Evolutionary conservation across 2,113 vertebrate genomes (phyloP).

Genomic region (Xenopus laevis): DNA sequence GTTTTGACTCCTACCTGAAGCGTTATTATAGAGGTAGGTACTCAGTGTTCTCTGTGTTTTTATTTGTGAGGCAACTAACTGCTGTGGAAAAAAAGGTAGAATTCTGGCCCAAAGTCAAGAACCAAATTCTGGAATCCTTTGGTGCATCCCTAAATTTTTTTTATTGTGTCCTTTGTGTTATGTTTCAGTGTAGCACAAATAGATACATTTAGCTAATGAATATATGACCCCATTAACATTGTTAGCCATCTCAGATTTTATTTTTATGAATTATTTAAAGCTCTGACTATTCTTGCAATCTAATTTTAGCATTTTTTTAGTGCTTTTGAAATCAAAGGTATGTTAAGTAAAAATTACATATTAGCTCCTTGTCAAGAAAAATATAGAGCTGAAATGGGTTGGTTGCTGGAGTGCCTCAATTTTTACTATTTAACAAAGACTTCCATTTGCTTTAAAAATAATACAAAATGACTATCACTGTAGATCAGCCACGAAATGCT

Average conservation of each 20-base stretch:
- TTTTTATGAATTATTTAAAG: neutral
- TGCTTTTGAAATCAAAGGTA: neutral
- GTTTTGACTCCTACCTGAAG: slow-evolving; percentile 19
- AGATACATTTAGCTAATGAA: too few relatives aligned
- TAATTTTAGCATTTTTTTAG: neutral
- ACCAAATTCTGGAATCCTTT: too few relatives aligned
- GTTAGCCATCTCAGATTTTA: neutral
- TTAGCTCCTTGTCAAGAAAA: slow-evolving; percentile 1
- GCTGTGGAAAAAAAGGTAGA: neutral
- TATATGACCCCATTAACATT: too few relatives aligned
- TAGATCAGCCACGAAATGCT: slow-evolving; percentile 8
- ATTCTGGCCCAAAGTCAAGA: too few relatives aligned
- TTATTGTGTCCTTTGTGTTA: too few relatives aligned
- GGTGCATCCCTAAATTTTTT: too few relatives aligned
- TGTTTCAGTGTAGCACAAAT: too few relatives aligned
- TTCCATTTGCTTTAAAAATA: slow-evolving; percentile 6
- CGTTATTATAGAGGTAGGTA: slow-evolving; percentile 16
- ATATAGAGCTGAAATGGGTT: neutral
- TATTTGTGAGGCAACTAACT: slow-evolving; percentile 10
- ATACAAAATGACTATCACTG: slow-evolving; percentile 11
- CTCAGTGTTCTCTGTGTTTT: slow-evolving; percentile 13
- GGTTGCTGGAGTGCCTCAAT: neutral
- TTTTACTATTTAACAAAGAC: slow-evolving; percentile 1
- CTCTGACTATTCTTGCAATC: neutral
- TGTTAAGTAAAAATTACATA: neutral